Percentiles rank a stretch among this genome's conserved stretches.
These are phyloP conservation scores for Euplexia lucipara DNA, from an alignment of 2,888 invertebrate species.

Conservation along the genomic window DNA sequence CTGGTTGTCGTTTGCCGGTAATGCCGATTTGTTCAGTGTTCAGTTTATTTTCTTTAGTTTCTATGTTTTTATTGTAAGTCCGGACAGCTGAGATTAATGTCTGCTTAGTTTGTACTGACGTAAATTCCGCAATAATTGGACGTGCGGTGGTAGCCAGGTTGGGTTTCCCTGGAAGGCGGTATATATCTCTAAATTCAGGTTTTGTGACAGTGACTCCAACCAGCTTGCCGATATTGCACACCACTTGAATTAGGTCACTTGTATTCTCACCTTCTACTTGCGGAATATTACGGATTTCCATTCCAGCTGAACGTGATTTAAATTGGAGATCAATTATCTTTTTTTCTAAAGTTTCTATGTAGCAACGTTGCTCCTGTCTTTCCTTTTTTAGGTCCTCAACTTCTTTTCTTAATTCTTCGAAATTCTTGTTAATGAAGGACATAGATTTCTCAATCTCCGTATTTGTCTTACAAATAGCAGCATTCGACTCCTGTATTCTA, in stretches of 20 bases:
- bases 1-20: background rate
- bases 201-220: background rate
- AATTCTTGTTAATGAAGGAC: too few relatives aligned
- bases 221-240: background rate
- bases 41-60: background rate
- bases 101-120: background rate
- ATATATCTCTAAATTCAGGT: too few relatives aligned
- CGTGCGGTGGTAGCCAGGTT: background rate
- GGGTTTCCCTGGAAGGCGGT: background rate
- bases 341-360: slow-evolving; percentile 21
- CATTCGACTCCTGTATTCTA: slow-evolving; percentile 2
- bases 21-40: slow-evolving; percentile 5
- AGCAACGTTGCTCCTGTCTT: slow-evolving; percentile 17
- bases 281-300: too few relatives aligned
- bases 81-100: slow-evolving; percentile 5
- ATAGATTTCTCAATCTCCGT: too few relatives aligned
- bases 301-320: too few relatives aligned
- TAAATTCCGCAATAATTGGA: slow-evolving; percentile 1
- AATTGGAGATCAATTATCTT: slow-evolving; percentile 18
- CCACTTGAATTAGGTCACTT: background rate
- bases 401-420: slow-evolving; percentile 16
- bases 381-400: slow-evolving; percentile 13
- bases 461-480: background rate
- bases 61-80: slow-evolving; percentile 1
- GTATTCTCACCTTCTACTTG: background rate